These are phyloP conservation scores for Potamilus streckersoni DNA, from an alignment of 1,140 invertebrate species.

Conservation along the genomic window DNA sequence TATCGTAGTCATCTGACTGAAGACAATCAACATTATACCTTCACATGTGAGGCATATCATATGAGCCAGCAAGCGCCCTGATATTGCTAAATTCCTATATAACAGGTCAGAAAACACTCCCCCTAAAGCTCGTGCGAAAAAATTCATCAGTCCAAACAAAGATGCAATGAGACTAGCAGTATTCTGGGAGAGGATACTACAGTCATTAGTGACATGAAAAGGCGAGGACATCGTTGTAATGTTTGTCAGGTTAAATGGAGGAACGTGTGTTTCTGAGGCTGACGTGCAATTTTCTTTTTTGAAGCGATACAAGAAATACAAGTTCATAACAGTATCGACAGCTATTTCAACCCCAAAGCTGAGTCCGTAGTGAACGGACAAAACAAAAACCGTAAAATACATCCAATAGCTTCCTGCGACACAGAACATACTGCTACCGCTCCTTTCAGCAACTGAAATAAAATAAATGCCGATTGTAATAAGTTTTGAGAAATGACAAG, in stretches of 20 bases:
- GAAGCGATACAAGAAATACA: constrained; percentile 13
- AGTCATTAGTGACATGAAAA: background rate
- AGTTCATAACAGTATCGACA: constrained; percentile 14
- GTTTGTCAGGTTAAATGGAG: background rate
- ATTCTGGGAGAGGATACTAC: constrained; percentile 11
- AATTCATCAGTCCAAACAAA: constrained; percentile 17
- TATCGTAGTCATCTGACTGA: too few relatives aligned
- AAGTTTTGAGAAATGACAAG: background rate
- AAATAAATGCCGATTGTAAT: background rate
- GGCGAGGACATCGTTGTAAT: background rate
- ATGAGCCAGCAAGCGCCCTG: constrained; percentile 6
- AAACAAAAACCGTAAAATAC: constrained; percentile 1
- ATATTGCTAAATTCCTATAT: background rate
- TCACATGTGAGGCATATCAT: background rate
- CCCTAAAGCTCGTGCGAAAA: constrained; percentile 8
- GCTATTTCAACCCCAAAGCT: constrained; percentile 14
- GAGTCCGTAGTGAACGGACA: constrained; percentile 10
- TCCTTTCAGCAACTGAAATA: background rate
- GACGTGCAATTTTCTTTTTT: constrained; percentile 1
- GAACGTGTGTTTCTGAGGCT: background rate
- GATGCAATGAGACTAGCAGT: constrained; percentile 18
- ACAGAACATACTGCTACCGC: background rate
- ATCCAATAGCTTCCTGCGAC: background rate
- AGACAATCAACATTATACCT: too few relatives aligned
- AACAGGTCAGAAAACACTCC: constrained; percentile 10